Conservation (phyloP, 53 echinoderm and acorn worm species). For the Apostichopus leukothele region DNA sequence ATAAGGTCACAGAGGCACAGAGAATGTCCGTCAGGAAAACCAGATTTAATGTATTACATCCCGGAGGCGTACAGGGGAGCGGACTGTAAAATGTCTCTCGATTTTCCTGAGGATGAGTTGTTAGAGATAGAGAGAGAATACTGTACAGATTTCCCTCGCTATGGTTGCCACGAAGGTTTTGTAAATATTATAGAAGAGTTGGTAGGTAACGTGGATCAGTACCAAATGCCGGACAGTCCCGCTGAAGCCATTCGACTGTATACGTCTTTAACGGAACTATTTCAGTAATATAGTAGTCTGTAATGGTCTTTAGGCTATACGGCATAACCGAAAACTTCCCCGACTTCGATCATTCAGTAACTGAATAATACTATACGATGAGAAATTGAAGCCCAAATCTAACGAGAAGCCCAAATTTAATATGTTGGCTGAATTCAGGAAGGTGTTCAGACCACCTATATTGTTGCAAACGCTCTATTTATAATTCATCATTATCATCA, state of each 20-base stretch:
- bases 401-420: no score
- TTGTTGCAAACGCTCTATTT: no score
- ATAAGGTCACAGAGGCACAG: conserved; percentile 40
- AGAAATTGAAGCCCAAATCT: no score
- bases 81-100: conserved; percentile 49
- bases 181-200: conserved; percentile 20
- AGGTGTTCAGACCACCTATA: no score
- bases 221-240: conserved; percentile 34
- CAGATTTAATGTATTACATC: conserved; percentile 52
- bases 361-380: no score
- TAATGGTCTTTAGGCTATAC: no score
- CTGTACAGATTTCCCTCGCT: conserved; percentile 17
- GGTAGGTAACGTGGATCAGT: conserved; percentile 43
- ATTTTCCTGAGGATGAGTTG: conserved; percentile 21
- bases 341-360: no score
- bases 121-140: conserved; percentile 15
- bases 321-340: no score
- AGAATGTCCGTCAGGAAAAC: conserved; percentile 49
- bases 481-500: no score
- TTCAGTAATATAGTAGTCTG: no score
- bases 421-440: no score
- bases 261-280: not conserved
- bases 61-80: conserved; percentile 31
- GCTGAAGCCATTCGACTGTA: conserved; percentile 12
- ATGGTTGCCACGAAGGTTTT: conserved; percentile 48